phyloP scores from a whole-genome alignment of 2,113 vertebrate genomes.

The Syrmaticus mikado region DNA sequence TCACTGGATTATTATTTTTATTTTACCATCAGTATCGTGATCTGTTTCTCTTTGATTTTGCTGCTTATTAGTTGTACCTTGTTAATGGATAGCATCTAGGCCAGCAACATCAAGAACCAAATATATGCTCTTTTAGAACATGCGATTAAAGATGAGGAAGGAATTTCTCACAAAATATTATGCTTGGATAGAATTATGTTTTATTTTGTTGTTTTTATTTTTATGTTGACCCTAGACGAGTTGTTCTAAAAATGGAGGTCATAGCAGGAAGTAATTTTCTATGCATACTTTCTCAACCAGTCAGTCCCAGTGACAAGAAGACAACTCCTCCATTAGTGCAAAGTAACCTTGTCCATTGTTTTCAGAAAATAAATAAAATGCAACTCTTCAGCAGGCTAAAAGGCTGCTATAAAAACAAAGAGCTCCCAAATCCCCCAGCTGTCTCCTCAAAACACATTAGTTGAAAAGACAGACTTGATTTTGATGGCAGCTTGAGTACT shows the following conservation, averaged over 20 bases:
- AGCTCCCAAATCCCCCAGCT: accelerated
- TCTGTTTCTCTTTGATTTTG: background rate
- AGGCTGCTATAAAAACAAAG: background rate
- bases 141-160: background rate
- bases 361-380: background rate
- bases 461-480: background rate
- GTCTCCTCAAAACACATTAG: background rate
- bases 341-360: background rate
- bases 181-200: background rate
- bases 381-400: background rate
- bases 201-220: background rate
- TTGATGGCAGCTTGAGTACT: background rate
- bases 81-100: background rate
- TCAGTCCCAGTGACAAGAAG: background rate
- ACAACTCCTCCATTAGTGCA: background rate
- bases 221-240: background rate
- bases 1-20: background rate
- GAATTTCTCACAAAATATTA: background rate
- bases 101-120: background rate
- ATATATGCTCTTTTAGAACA: background rate
- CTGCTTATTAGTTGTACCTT: background rate
- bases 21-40: background rate
- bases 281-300: background rate
- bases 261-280: background rate
- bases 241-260: background rate